Conservation (phyloP, 1,140 invertebrate genomes). For the Trigoniulus corallinus region DNA sequence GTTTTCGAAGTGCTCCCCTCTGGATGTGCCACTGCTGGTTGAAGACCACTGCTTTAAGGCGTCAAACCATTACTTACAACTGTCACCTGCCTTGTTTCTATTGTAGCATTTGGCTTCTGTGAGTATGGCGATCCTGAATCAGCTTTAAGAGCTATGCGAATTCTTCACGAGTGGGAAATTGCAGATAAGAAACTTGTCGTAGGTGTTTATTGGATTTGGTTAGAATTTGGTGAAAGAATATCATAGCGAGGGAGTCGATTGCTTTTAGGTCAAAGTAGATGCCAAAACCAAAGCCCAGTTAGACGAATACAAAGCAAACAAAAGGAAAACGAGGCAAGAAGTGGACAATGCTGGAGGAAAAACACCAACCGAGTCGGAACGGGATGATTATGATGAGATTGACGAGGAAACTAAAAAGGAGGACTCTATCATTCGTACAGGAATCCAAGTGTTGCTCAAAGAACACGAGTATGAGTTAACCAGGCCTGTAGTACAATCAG, state of each 20-base stretch:
- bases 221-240: no score
- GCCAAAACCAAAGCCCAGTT: conserved; percentile 88
- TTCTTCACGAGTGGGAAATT: conserved; percentile 86
- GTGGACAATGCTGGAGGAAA: background rate
- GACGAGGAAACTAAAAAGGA: conserved; percentile 57
- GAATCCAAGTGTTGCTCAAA: conserved; percentile 56
- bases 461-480: conserved; percentile 58
- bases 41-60: background rate
- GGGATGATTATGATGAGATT: conserved; percentile 51
- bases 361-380: background rate
- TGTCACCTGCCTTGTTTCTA: background rate
- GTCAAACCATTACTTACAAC: background rate
- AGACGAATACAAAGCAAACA: conserved; percentile 66
- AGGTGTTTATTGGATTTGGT: conserved; percentile 12
- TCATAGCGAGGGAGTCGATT: no score
- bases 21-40: background rate
- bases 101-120: conserved; percentile 88
- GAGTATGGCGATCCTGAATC: conserved; percentile 89
- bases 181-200: conserved; percentile 82
- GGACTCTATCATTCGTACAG: conserved; percentile 49
- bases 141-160: conserved; percentile 76
- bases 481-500: background rate
- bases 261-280: conserved; percentile 64
- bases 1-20: background rate
- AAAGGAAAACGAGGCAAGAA: conserved; percentile 8